Evolutionary conservation across 2,888 invertebrate species (phyloP).

Genomic region (Altica lythri): DNA sequence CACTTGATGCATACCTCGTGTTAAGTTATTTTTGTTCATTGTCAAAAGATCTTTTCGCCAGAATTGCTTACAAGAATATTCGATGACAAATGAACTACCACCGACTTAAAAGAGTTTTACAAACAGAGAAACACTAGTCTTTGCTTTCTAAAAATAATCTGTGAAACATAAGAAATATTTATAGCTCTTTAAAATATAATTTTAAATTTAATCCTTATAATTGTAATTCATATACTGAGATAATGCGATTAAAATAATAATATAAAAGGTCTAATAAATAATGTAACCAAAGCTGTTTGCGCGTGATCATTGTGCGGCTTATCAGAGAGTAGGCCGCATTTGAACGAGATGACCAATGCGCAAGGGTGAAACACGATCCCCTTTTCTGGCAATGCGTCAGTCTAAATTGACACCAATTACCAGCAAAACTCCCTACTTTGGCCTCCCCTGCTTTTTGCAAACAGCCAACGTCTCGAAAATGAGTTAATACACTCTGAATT

Average conservation of each 20-base stretch:
- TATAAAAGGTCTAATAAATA: no score
- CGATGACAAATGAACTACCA: conserved; percentile 17
- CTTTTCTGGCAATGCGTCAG: conserved; percentile 62
- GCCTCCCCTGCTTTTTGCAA: conserved; percentile 51
- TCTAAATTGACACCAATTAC: conserved; percentile 71
- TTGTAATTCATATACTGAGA: no score
- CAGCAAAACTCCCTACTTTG: conserved; percentile 62
- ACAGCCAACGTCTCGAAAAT: conserved; percentile 59
- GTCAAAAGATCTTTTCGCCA: conserved; percentile 23
- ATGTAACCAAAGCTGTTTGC: no score
- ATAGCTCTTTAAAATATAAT: no score
- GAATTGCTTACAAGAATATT: neutral
- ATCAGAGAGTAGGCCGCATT: conserved; percentile 39
- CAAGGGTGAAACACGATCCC: conserved; percentile 57
- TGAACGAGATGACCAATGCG: conserved; percentile 42
- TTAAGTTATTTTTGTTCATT: conserved; percentile 50
- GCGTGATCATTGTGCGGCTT: conserved; percentile 30
- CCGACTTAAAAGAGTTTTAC: no score
- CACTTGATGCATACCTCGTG: conserved; percentile 52
- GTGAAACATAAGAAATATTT: no score
- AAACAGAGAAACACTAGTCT: neutral
- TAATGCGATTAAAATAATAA: no score
- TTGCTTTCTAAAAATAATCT: no score
- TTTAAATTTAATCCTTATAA: no score
- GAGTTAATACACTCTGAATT: conserved; percentile 55